Percentiles rank a stretch among this genome's conserved stretches.
Evolutionary conservation across 2,888 invertebrate species (phyloP).

Genomic region (Coenonympha arcania): DNA sequence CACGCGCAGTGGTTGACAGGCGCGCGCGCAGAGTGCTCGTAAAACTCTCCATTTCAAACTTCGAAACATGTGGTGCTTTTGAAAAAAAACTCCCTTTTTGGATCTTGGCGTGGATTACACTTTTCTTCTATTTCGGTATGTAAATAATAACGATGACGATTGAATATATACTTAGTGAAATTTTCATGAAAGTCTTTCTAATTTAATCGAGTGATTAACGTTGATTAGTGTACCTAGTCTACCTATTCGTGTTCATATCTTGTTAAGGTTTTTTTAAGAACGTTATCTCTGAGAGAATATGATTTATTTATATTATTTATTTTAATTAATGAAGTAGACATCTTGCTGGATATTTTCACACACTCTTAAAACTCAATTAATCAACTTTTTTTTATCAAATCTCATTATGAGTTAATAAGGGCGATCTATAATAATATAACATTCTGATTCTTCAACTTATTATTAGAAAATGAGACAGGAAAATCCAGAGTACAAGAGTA

Average conservation of each 20-base stretch:
- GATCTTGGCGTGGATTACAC: slow-evolving; percentile 10
- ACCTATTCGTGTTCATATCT: background rate
- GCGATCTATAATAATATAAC: too few relatives aligned
- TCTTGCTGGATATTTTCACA: too few relatives aligned
- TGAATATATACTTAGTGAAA: background rate
- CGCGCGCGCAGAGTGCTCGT: slow-evolving; percentile 47
- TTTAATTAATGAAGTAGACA: too few relatives aligned
- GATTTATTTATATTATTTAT: too few relatives aligned
- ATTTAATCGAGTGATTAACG: slow-evolving; percentile 16
- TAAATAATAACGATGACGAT: background rate
- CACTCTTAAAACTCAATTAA: background rate
- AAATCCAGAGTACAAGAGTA: background rate
- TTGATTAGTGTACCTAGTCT: slow-evolving; percentile 16
- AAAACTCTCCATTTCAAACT: slow-evolving; percentile 42
- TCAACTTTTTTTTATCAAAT: too few relatives aligned
- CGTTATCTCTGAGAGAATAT: background rate
- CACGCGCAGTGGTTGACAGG: slow-evolving; percentile 45
- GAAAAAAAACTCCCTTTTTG: slow-evolving; percentile 15
- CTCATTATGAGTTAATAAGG: too few relatives aligned
- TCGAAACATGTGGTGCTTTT: slow-evolving; percentile 26
- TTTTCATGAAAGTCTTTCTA: slow-evolving; percentile 15
- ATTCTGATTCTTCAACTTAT: too few relatives aligned
- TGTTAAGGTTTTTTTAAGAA: background rate
- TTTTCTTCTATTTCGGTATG: slow-evolving; percentile 17
- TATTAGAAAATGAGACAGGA: background rate